Conservation (phyloP, 30 jellyfish, hydroid and myxozoan genomes). For the Hydractinia echinata region DNA sequence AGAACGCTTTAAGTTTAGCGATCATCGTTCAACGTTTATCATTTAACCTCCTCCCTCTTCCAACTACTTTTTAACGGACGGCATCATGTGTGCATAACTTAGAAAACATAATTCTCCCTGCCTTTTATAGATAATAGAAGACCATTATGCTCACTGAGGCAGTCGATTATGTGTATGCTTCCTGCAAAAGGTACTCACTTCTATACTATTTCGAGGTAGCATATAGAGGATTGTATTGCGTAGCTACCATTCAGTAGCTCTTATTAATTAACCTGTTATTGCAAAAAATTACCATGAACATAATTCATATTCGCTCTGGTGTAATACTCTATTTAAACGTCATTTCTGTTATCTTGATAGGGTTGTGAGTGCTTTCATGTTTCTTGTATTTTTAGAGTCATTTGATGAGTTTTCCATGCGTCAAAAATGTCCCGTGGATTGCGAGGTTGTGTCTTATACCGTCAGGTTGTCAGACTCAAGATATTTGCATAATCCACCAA, state of each 20-base stretch:
- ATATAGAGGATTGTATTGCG: too few relatives aligned
- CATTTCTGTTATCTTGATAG: background rate
- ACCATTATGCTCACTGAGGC: conserved; percentile 71
- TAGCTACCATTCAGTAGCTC: too few relatives aligned
- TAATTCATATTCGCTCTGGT: background rate
- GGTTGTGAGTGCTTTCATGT: background rate
- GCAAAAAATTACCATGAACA: background rate
- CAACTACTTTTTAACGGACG: too few relatives aligned
- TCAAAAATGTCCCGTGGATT: conserved; percentile 29
- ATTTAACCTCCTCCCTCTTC: too few relatives aligned
- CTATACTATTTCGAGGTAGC: background rate
- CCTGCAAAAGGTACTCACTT: conserved; percentile 52
- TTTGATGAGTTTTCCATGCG: conserved; percentile 25
- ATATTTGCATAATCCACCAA: conserved; percentile 12
- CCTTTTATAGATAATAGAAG: conserved; percentile 40
- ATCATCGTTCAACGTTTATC: too few relatives aligned
- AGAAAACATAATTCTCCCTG: background rate
- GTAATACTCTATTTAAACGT: background rate
- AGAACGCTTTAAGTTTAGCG: too few relatives aligned
- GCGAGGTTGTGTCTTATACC: background rate
- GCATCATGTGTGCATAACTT: too few relatives aligned
- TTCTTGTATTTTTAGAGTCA: conserved; percentile 13
- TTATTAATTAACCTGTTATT: too few relatives aligned
- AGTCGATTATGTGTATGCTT: conserved; percentile 57
- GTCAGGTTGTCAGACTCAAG: conserved; percentile 22